Conservation (phyloP, 1,140 invertebrate genomes). For the Episyrphus balteatus region DNA sequence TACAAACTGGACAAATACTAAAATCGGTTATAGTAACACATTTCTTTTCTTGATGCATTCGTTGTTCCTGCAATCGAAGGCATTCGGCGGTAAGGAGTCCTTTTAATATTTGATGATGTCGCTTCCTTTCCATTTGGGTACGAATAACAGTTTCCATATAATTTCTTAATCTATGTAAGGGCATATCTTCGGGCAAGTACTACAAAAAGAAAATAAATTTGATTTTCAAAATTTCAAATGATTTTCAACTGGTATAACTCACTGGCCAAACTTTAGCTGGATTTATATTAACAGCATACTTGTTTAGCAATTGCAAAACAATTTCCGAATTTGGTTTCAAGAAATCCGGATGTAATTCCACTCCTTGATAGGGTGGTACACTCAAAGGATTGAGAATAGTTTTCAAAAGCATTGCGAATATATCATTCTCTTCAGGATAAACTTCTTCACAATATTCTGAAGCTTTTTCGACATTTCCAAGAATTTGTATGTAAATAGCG, state of each 20-base stretch:
- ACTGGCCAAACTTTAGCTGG: constrained; percentile 50
- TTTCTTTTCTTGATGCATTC: constrained; percentile 69
- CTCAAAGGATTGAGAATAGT: constrained; percentile 50
- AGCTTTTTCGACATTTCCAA: constrained; percentile 71
- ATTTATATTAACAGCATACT: constrained; percentile 72
- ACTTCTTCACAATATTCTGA: constrained; percentile 74
- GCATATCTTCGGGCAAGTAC: constrained; percentile 64
- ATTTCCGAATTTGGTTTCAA: constrained; percentile 59
- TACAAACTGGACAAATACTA: constrained; percentile 81
- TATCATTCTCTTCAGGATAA: constrained; percentile 47
- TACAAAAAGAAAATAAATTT: constrained; percentile 8
- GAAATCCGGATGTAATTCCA: constrained; percentile 44
- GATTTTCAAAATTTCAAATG: neutral
- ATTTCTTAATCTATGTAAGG: constrained; percentile 56
- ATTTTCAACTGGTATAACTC: constrained; percentile 1
- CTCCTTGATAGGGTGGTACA: constrained; percentile 39
- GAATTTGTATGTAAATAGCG: constrained; percentile 74
- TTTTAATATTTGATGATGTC: constrained; percentile 65
- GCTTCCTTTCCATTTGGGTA: constrained; percentile 55
- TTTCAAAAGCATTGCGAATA: constrained; percentile 54
- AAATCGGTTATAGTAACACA: constrained; percentile 73
- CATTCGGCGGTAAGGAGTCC: constrained; percentile 74
- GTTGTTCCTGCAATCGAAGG: constrained; percentile 65
- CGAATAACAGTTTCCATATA: constrained; percentile 71
- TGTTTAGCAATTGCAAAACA: constrained; percentile 66